phyloP scores from a whole-genome alignment of 2,113 vertebrate genomes.

The Serilophus lunatus region DNA sequence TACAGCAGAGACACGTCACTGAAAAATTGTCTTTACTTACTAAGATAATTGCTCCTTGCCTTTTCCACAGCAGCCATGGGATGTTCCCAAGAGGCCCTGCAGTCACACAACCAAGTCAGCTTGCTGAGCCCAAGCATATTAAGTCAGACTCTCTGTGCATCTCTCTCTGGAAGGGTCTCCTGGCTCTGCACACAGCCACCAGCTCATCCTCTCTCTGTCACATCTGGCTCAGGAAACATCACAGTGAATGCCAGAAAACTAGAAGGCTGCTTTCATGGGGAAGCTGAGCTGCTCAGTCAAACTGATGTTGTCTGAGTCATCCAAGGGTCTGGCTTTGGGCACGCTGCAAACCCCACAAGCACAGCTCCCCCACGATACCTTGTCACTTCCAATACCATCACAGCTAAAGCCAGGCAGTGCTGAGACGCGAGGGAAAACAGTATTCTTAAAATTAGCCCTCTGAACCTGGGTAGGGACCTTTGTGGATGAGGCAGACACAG shows the following conservation, averaged over 20 bases:
- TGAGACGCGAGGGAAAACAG: fast-evolving
- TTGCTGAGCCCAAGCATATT: background rate
- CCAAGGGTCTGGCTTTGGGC: background rate
- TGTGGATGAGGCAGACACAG: background rate
- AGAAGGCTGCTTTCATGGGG: background rate
- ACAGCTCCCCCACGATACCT: background rate
- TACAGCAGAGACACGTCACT: background rate
- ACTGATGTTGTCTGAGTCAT: background rate
- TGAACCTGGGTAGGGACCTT: background rate
- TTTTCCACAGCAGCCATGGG: background rate
- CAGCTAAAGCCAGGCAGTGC: background rate
- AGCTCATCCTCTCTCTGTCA: background rate
- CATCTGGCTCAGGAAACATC: background rate
- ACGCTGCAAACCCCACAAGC: background rate
- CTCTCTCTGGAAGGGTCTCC: background rate
- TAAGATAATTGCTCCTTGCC: background rate
- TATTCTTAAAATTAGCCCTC: background rate
- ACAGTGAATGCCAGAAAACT: background rate
- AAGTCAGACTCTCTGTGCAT: background rate
- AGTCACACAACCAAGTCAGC: background rate
- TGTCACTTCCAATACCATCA: background rate
- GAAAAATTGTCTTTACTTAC: background rate
- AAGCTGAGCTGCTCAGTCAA: background rate
- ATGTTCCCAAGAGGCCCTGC: background rate
- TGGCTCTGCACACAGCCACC: background rate